Base-by-base conservation (phyloP, 1,140 invertebrate species). In the Drosophila grimshawi region DNA sequence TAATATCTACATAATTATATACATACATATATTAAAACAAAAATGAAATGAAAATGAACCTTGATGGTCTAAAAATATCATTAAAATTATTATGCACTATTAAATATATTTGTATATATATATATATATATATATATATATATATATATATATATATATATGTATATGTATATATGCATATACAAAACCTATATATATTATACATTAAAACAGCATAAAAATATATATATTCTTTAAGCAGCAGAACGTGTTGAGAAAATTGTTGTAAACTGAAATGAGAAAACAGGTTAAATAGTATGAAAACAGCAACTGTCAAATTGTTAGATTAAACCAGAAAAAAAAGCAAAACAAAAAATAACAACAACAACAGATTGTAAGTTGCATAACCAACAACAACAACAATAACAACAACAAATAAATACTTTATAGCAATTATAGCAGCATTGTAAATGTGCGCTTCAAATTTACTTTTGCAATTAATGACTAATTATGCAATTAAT, bases 11-110 rank as follows among this genome's bases (percentile, higher is more conserved):
- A 68, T 67, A 63, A 55, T 39, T 61, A 60, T 49, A 65, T 49
- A 65, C 43, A 56, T 52, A 77, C 43, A 80, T 66, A 77, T 37
- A 72, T 62, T 51, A 59, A 52, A 65, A 80, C 69, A 52, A 48
- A 72, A 80, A 63, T 77, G 74, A 35, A 41, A 63, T 55, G 52
- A 70, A 59, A 78, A 39, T 57, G 75, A 90, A 91, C 89, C 90
- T 91, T 91, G 90, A 91, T 91, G 90, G 90, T 91, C 86, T 85
- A 91, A 91, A 91, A 91, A 86, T 86, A 86, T 86, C 83, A 86
- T 88, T 73, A 86, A 81, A 79, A 68, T 78, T 74, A 80, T 80
- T 77, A 80, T 80, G 74, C 75, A 80, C 75, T 78, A 64, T 73
- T 61, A 72, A 68, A 74, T 71, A 82, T 48, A 52, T 55, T 66